Evolutionary conservation across 2,113 vertebrate genomes (phyloP).

Genomic region (Cyprinodon brontotheroides): DNA sequence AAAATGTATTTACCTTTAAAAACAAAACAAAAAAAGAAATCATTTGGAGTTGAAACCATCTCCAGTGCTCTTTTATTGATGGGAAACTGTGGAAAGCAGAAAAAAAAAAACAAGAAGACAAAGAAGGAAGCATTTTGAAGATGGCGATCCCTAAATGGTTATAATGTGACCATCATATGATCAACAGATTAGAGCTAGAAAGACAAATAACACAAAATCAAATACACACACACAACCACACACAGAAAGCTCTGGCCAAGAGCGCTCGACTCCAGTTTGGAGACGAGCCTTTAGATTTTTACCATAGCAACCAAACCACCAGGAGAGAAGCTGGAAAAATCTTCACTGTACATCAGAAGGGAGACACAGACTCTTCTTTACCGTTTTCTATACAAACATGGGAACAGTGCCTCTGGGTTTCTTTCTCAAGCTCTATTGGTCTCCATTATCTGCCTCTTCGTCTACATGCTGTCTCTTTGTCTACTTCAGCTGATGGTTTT

Average conservation of each 20-base stretch:
- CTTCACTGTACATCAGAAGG: conserved; percentile 33
- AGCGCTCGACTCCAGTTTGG: conserved; percentile 42
- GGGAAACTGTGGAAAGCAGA: background rate
- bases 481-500: background rate
- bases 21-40: background rate
- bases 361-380: conserved; percentile 16
- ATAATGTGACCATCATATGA: conserved; percentile 30
- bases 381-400: conserved; percentile 9
- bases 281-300: conserved; percentile 55
- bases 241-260: conserved; percentile 20
- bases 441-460: background rate
- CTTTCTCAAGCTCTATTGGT: conserved; percentile 1
- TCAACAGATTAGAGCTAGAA: conserved; percentile 1
- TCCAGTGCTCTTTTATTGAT: background rate
- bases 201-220: conserved; percentile 20
- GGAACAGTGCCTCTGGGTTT: conserved; percentile 17
- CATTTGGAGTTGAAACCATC: background rate
- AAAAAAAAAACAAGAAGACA: background rate
- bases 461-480: conserved; percentile 3
- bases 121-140: conserved; percentile 7
- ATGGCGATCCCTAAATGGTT: conserved; percentile 11
- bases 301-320: conserved; percentile 64
- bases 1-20: background rate
- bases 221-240: conserved; percentile 24
- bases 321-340: conserved; percentile 36